Conservation (phyloP, 2,113 vertebrate species). For the Varanus salvator region DNA sequence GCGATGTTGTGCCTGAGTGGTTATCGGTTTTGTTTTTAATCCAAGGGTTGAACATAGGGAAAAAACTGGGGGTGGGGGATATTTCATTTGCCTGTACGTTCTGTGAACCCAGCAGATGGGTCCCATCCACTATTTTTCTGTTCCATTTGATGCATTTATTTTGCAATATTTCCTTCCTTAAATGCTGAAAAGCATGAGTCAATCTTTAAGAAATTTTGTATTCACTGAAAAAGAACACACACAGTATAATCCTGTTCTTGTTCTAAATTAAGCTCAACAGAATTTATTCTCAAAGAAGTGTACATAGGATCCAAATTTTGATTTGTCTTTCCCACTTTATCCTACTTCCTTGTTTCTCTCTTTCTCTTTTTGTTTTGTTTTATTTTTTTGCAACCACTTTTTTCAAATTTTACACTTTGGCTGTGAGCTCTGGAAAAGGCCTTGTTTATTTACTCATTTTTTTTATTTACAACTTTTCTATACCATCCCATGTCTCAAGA, state of each 20-base stretch:
- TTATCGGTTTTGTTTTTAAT: neutral
- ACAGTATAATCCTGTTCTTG: neutral
- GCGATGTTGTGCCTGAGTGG: neutral
- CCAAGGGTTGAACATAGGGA: neutral
- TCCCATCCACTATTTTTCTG: neutral
- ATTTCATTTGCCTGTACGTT: neutral
- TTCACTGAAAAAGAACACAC: neutral
- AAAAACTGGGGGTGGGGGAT: neutral
- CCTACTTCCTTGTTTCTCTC: neutral
- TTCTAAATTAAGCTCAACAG: neutral
- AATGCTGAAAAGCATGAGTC: neutral
- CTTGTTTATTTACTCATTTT: no score
- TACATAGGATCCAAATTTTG: neutral
- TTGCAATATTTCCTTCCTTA: neutral
- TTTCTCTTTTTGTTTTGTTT: neutral
- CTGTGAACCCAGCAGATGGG: neutral
- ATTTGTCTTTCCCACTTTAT: neutral
- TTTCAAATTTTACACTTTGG: neutral
- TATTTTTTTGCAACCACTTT: neutral
- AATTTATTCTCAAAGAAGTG: neutral
- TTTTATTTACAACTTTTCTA: no score
- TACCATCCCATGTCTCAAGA: no score
- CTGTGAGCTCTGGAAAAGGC: neutral
- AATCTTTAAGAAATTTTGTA: neutral
- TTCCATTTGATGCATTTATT: neutral